These are phyloP conservation scores for Paralichthys olivaceus DNA, from an alignment of 2,113 vertebrate genomes.

Conservation along the genomic window DNA sequence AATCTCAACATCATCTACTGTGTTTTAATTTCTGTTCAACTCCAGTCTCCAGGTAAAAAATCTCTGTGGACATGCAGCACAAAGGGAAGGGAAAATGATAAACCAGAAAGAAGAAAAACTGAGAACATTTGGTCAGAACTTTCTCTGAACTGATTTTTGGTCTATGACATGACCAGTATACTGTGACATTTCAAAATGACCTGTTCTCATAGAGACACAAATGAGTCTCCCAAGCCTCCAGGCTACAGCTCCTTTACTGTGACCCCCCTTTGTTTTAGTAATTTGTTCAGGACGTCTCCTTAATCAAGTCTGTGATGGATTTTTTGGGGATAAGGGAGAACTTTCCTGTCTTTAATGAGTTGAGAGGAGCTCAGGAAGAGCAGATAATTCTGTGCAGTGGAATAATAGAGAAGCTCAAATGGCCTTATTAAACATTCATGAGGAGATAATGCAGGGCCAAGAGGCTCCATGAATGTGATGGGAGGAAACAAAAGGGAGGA, in stretches of 20 bases:
- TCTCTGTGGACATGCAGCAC: too few species aligned
- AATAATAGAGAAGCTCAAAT: constrained; percentile 78
- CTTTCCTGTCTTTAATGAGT: constrained; percentile 68
- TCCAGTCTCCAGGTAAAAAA: too few species aligned
- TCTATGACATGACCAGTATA: constrained; percentile 2
- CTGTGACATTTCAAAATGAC: constrained; percentile 48
- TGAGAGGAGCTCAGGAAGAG: constrained; percentile 64
- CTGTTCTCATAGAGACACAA: constrained; percentile 24
- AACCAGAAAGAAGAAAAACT: not conserved
- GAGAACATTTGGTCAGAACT: not conserved
- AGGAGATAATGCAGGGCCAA: constrained; percentile 67
- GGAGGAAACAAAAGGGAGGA: constrained; percentile 22
- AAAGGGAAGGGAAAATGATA: not conserved
- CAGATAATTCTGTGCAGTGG: constrained; percentile 67
- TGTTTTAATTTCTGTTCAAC: too few species aligned
- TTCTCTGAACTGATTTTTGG: not conserved
- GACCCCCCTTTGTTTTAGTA: constrained; percentile 24
- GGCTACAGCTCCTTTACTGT: constrained; percentile 30
- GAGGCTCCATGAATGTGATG: constrained; percentile 39
- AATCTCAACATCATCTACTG: too few species aligned
- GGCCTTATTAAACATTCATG: constrained; percentile 80
- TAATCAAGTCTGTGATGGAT: constrained; percentile 32
- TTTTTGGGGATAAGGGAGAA: constrained; percentile 46
- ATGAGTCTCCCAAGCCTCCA: constrained; percentile 18
- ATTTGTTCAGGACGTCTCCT: constrained; percentile 37